Base-by-base conservation (phyloP, 2,113 vertebrate genomes). In the Heterotilapia buettikoferi region DNA sequence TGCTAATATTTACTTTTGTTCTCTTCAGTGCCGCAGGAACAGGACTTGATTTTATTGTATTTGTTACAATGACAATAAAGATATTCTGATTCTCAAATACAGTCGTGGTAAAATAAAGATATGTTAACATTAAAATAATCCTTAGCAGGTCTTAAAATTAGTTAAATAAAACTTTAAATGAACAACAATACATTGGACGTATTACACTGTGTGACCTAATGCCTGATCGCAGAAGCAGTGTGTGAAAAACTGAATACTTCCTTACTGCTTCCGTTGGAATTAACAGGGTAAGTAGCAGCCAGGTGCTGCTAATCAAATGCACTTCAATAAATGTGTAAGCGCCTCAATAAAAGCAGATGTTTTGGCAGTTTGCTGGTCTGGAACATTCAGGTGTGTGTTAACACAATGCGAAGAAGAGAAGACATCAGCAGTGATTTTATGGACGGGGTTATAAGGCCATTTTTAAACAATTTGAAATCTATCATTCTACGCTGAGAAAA, bases 291-390 rank as follows among this genome's bases (percentile, higher is more conserved):
- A 10, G 6, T 29, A 47, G 24, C 24, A 50, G 71, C 24, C 24
- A 78, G 71, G 16, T 29, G 43, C 43, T 76, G 16, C 9, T 76
- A 76, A 76, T 76, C 71, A 50, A 73, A 73, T 29, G 21, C 14
- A 29, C 21, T 40, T 45, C 0, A 73, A 3, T 3, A 16, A 45
- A 73, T 16, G 38, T 47, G 68, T 45, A 45, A 73, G 0, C 43
- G 6, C 40, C 0, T 47, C 14, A 47, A 5, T 2, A 73, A 45
- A 45, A 45, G 5, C 59, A 63, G 4, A 47, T 10, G 1, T 26
- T 45, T 18, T 43, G 68, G 68, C 40, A 10, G 21, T 45, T 73
- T 45, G 21, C n/a, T 43, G 3, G 29, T 29, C 3, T 29, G 38
- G n/a, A 43, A 3, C 66, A 45, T 45, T 26, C 38, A 45, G n/a